Base-by-base conservation (phyloP, 2,113 vertebrate genomes). In the Oreochromis aureus region DNA sequence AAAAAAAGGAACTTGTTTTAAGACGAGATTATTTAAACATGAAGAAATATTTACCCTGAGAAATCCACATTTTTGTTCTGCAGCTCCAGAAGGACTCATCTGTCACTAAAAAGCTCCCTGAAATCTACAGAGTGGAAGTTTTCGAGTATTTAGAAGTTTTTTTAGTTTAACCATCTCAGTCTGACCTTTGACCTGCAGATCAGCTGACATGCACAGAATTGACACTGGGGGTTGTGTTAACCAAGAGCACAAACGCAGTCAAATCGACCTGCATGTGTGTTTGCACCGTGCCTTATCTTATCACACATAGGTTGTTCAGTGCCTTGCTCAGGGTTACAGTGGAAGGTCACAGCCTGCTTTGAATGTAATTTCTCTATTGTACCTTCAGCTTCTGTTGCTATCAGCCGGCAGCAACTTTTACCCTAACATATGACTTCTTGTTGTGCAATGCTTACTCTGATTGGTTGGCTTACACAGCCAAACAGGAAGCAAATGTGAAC, bases 401-500 rank as follows among this genome's bases (percentile, higher is more conserved):
- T 34, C 54, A 56, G 78, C 39, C 76, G 36, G 24, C 44, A 59
- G 53, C 63, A 76, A 86, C 73, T 84, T 82, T 76, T 27, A 39
- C 73, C 84, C 81, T 24, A 61, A 89, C 34, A 7, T 36, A 16
- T 36, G 15, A 63, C 44, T 19, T 69, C 51, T 22, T 80, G 59
- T 79, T 92, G 55, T 5, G 19, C 79, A 92, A 83, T 13, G 12
- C 36, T 41, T 46, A 27, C 10, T 86, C 19, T 48, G 27, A 69
- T 78, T 80, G 82, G 89, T 51, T 80, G 41, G 83, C 83, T 82
- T 30, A 71, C 10, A 9, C 48, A 24, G 51, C 22, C 80, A 83
- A 86, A 92, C 85, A 85, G 87, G 90, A 93, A 92, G 12, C 44
- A 24, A 63, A 22, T 19, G 46, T 39, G 44, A 55, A 34, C 16